These are phyloP conservation scores for Drosophila kepulauana DNA, from an alignment of 1,140 invertebrate genomes.

Conservation along the genomic window DNA sequence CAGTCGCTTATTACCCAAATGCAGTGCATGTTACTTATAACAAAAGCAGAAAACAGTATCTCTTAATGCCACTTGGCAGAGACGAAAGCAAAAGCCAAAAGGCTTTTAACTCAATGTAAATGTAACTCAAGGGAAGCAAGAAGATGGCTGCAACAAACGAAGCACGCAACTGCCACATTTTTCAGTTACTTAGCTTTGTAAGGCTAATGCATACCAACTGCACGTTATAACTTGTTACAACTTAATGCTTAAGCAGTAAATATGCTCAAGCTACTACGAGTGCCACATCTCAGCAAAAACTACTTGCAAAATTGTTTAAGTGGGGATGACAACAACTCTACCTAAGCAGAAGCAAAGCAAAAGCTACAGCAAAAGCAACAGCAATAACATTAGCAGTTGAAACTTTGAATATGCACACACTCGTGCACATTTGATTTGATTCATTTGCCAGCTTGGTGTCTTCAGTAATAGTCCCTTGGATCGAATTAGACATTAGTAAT, in stretches of 20 bases:
- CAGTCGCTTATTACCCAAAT: slow-evolving; percentile 30
- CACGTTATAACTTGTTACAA: slow-evolving; percentile 25
- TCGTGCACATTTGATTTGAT: not conserved
- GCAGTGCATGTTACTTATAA: slow-evolving; percentile 14
- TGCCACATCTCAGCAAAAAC: not conserved
- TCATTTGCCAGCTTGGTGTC: not conserved
- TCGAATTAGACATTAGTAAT: not conserved
- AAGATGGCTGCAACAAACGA: slow-evolving; percentile 11
- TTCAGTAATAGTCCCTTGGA: not conserved
- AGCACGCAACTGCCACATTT: slow-evolving; percentile 29
- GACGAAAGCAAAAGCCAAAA: slow-evolving; percentile 8
- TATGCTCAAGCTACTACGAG: slow-evolving; percentile 6
- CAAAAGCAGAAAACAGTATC: slow-evolving; percentile 16
- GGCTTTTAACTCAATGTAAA: slow-evolving; percentile 15
- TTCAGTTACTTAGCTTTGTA: slow-evolving; percentile 20
- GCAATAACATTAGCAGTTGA: slow-evolving; percentile 1
- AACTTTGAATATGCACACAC: not conserved
- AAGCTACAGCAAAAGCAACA: not conserved
- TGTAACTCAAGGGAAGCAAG: not conserved
- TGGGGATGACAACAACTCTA: not conserved
- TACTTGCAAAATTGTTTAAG: slow-evolving; percentile 1
- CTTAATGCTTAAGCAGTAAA: slow-evolving; percentile 17
- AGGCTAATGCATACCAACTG: slow-evolving; percentile 29
- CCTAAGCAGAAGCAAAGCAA: no score
- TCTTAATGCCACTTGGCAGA: slow-evolving; percentile 1